Evolutionary conservation across 2,797 vertebrate genomes (phyloP).

Genomic region (Premnoplex brunnescens): DNA sequence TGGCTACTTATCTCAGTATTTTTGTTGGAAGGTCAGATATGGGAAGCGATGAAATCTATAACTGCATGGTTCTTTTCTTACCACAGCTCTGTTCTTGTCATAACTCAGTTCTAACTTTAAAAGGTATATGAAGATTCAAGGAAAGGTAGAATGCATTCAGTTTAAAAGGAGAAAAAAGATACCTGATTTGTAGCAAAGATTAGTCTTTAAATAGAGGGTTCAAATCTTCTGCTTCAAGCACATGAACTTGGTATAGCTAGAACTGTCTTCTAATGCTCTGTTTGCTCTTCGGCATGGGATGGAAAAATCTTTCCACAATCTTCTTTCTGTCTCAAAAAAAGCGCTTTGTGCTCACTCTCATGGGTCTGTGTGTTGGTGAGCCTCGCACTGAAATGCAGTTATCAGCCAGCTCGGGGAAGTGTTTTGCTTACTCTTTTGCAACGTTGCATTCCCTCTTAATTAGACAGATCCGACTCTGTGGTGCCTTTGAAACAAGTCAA

Average conservation of each 20-base stretch:
- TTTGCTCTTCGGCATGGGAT: not conserved
- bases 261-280: not conserved
- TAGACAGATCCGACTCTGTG: constrained; percentile 59
- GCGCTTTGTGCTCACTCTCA: not conserved
- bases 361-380: constrained; percentile 1
- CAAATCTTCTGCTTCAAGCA: not conserved
- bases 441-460: constrained; percentile 68
- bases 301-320: not conserved
- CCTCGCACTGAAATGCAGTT: not conserved
- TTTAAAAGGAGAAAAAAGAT: not conserved
- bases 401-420: constrained; percentile 44
- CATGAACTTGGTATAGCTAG: not conserved
- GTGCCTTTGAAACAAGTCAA: constrained; percentile 66
- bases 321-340: not conserved
- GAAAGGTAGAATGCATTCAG: not conserved
- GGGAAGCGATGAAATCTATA: not conserved
- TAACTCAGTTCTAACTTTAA: not conserved
- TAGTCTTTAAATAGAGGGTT: not conserved
- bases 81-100: not conserved
- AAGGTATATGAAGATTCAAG: not conserved
- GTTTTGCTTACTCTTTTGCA: constrained; percentile 68
- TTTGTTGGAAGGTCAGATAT: not conserved
- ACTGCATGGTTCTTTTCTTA: not conserved
- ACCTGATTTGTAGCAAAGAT: not conserved
- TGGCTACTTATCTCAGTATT: not conserved